A percentile compares a stretch with the other conserved stretches of the same genome.
Evolutionary conservation across 2,113 vertebrate genomes (phyloP).

Genomic region (Ptilonorhynchus violaceus): DNA sequence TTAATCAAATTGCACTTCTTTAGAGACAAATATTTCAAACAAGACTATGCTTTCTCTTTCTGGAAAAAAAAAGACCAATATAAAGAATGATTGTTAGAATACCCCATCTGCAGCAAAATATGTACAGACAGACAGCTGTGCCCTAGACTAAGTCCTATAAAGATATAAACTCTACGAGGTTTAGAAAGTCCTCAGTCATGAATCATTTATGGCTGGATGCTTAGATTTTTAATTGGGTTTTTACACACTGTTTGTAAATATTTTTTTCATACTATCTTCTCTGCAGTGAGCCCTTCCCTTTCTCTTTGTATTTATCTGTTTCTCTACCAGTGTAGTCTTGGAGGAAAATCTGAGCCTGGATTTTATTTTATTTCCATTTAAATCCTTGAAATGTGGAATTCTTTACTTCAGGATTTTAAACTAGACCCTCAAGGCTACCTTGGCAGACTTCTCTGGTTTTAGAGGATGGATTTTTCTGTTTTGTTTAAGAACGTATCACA

Average conservation of each 20-base stretch:
- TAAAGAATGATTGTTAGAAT: not conserved
- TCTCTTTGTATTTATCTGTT: not conserved
- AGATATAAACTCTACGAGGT: not conserved
- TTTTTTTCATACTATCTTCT: not conserved
- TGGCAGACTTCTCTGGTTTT: constrained; percentile 59
- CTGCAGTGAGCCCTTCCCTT: not conserved
- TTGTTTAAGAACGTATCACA: constrained; percentile 67
- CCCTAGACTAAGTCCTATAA: not conserved
- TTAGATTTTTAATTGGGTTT: not conserved
- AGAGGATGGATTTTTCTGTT: constrained; percentile 58
- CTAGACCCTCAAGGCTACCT: constrained; percentile 63
- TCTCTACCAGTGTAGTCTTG: not conserved
- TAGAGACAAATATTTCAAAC: not conserved
- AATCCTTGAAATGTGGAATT: constrained; percentile 48
- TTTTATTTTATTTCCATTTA: constrained; percentile 61
- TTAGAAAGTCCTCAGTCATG: not conserved
- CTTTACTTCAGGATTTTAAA: constrained; percentile 58
- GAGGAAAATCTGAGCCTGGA: not conserved
- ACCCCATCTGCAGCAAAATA: not conserved
- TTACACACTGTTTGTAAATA: not conserved
- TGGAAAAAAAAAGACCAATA: not conserved
- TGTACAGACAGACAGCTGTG: not conserved
- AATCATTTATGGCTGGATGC: not conserved
- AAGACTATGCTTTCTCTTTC: not conserved
- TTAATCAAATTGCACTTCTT: not conserved